Evolutionary conservation across 1,140 invertebrate genomes (phyloP).

Genomic region (Drosophila eugracilis): DNA sequence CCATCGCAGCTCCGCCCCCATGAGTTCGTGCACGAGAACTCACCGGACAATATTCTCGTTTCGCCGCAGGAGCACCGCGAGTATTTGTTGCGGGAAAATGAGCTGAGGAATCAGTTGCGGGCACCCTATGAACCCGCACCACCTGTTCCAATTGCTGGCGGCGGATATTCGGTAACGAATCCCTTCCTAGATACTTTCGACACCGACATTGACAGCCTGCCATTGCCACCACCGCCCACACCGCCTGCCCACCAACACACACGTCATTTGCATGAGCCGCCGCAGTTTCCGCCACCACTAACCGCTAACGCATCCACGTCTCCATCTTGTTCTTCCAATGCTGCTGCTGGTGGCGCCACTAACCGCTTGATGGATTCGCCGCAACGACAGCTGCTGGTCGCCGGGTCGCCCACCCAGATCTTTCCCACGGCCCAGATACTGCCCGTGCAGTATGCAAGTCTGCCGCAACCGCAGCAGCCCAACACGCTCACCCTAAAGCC

Average conservation of each 20-base stretch:
- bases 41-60: slow-evolving; percentile 79
- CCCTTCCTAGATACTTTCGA: slow-evolving; percentile 78
- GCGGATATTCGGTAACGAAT: slow-evolving; percentile 79
- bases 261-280: slow-evolving; percentile 73
- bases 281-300: slow-evolving; percentile 53
- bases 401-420: slow-evolving; percentile 75
- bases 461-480: slow-evolving; percentile 83
- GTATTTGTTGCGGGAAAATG: slow-evolving; percentile 80
- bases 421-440: slow-evolving; percentile 84
- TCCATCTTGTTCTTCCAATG: slow-evolving; percentile 60
- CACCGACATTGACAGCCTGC: slow-evolving; percentile 79
- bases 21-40: slow-evolving; percentile 82
- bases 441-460: slow-evolving; percentile 80
- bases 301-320: slow-evolving; percentile 81
- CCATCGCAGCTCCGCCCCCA: slow-evolving; percentile 61
- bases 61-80: slow-evolving; percentile 79
- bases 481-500: slow-evolving; percentile 67
- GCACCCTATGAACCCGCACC: slow-evolving; percentile 73
- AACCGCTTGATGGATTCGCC: slow-evolving; percentile 69
- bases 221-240: slow-evolving; percentile 76
- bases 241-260: slow-evolving; percentile 49
- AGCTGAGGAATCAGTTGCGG: slow-evolving; percentile 76
- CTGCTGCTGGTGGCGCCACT: slow-evolving; percentile 31
- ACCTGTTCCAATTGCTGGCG: slow-evolving; percentile 64
- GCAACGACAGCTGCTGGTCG: slow-evolving; percentile 57